A percentile compares a stretch with the other conserved stretches of the same genome.
Conservation (phyloP, 2,888 invertebrate genomes). For the Orgyia antiqua region DNA sequence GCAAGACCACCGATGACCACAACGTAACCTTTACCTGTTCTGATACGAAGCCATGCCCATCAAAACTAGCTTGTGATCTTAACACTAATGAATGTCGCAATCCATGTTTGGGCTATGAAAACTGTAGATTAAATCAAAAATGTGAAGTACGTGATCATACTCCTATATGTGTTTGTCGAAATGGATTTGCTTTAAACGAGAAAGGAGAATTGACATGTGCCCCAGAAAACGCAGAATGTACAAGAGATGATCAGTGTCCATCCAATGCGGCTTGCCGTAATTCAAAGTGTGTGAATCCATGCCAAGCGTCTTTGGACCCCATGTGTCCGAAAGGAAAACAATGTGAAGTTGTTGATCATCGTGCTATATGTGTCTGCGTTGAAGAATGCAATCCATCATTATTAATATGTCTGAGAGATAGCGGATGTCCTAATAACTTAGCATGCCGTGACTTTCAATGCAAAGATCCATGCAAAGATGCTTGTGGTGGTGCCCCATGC, state of each 20-base stretch:
- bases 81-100: slow-evolving; percentile 86
- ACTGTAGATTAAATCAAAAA: slow-evolving; percentile 89
- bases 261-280: slow-evolving; percentile 91
- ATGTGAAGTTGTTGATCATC: slow-evolving; percentile 93
- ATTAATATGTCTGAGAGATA: slow-evolving; percentile 93
- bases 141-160: slow-evolving; percentile 92
- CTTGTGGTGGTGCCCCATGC: slow-evolving; percentile 93
- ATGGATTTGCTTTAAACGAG: slow-evolving; percentile 92
- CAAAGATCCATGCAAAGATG: slow-evolving; percentile 92
- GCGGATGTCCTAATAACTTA: slow-evolving; percentile 90
- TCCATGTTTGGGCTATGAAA: slow-evolving; percentile 85
- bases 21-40: slow-evolving; percentile 81
- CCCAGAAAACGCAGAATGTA: slow-evolving; percentile 88
- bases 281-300: slow-evolving; percentile 92
- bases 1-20: slow-evolving; percentile 80
- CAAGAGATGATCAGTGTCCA: slow-evolving; percentile 89
- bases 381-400: slow-evolving; percentile 91
- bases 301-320: slow-evolving; percentile 80
- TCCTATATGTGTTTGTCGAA: slow-evolving; percentile 92
- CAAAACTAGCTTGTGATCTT: slow-evolving; percentile 84
- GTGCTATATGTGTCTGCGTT: slow-evolving; percentile 90
- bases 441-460: slow-evolving; percentile 94
- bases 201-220: slow-evolving; percentile 92
- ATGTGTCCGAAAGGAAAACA: slow-evolving; percentile 90
- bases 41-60: slow-evolving; percentile 84